Percentiles rank a stretch among this genome's conserved stretches.
Conservation (phyloP, 2,113 vertebrate species). For the Heloderma charlesbogerti region DNA sequence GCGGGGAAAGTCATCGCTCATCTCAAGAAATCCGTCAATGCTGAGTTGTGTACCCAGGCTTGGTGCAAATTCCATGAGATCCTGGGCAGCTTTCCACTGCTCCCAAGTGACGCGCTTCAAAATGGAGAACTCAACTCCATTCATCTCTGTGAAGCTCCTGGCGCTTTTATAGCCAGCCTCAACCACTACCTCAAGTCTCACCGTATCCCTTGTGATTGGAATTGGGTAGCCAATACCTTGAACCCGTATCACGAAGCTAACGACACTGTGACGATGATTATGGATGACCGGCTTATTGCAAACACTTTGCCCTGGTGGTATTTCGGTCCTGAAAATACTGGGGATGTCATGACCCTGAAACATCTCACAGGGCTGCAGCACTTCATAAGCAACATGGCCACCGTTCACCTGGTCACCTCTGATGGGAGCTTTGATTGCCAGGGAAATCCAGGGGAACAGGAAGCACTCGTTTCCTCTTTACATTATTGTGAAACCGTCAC, state of each 20-base stretch:
- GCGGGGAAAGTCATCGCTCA: slow-evolving; percentile 88
- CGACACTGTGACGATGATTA: slow-evolving; percentile 84
- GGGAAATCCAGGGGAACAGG: slow-evolving; percentile 95
- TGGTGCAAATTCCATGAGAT: slow-evolving; percentile 98
- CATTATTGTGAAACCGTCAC: slow-evolving; percentile 91
- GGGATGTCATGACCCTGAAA: slow-evolving; percentile 88
- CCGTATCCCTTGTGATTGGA: slow-evolving; percentile 85
- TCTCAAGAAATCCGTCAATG: slow-evolving; percentile 84
- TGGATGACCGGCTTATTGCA: slow-evolving; percentile 92
- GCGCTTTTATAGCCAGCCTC: slow-evolving; percentile 92
- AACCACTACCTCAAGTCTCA: slow-evolving; percentile 92
- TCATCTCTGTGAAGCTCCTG: slow-evolving; percentile 94
- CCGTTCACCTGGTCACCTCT: slow-evolving; percentile 91
- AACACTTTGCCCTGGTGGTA: slow-evolving; percentile 92
- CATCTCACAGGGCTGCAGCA: slow-evolving; percentile 86
- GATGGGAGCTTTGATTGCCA: slow-evolving; percentile 98
- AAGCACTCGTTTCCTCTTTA: slow-evolving; percentile 89
- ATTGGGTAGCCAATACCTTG: slow-evolving; percentile 91
- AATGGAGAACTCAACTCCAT: slow-evolving; percentile 86
- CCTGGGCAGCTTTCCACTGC: slow-evolving; percentile 82
- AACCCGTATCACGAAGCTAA: slow-evolving; percentile 95
- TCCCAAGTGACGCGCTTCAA: slow-evolving; percentile 82
- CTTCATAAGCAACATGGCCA: slow-evolving; percentile 81
- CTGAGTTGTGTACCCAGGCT: slow-evolving; percentile 94
- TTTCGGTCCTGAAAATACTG: slow-evolving; percentile 94